Conservation (phyloP, 1,140 invertebrate species). For the Triops cancriformis region DNA sequence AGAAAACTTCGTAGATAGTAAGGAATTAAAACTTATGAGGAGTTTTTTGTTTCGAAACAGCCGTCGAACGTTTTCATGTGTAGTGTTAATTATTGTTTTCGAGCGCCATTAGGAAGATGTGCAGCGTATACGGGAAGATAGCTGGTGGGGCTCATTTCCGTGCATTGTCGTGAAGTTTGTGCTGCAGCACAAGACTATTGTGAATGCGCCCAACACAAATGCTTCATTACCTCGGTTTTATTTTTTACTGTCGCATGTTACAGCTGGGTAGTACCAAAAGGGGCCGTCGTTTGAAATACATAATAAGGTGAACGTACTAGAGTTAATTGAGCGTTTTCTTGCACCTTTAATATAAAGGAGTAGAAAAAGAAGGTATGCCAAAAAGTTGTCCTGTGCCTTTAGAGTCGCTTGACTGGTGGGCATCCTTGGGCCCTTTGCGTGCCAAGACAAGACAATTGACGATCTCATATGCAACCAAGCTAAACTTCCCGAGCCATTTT, state of each 20-base stretch:
- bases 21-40: too few species aligned
- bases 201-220: too few species aligned
- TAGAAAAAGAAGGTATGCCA: not conserved
- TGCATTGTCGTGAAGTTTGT: too few species aligned
- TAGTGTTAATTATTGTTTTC: too few species aligned
- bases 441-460: not conserved
- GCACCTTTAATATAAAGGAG: not conserved
- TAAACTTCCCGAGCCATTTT: not conserved
- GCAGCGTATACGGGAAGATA: too few species aligned
- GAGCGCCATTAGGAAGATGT: too few species aligned
- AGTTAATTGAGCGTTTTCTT: conserved; percentile 6
- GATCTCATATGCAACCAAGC: not conserved
- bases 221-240: not conserved
- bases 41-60: too few species aligned
- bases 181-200: too few species aligned
- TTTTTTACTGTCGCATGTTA: conserved; percentile 1
- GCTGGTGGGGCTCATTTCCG: too few species aligned
- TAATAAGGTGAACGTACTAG: conserved; percentile 1
- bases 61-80: too few species aligned
- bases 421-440: not conserved
- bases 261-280: not conserved
- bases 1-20: too few species aligned
- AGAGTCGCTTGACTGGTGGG: not conserved
- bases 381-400: not conserved
- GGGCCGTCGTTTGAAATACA: not conserved